Conservation (phyloP, 2,797 vertebrate species). For the Enteromius paludinosus region DNA sequence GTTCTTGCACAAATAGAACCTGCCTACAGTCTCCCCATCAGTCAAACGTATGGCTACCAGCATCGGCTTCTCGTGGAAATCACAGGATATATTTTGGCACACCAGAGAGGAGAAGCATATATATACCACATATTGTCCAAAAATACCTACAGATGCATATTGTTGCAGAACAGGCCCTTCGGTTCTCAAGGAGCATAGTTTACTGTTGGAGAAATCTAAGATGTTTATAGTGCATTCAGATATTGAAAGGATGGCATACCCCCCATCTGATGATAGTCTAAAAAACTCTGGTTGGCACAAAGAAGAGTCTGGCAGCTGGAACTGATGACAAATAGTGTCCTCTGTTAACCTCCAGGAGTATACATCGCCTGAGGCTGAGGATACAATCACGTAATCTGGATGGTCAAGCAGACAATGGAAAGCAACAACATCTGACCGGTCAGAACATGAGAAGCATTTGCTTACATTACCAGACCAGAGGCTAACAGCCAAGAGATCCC, state of each 20-base stretch:
- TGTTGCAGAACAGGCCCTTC: conserved; percentile 68
- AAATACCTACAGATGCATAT: conserved; percentile 64
- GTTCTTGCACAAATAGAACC: conserved; percentile 68
- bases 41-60: conserved; percentile 71
- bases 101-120: conserved; percentile 55
- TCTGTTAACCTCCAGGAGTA: conserved; percentile 83
- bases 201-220: conserved; percentile 71
- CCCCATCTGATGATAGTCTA: conserved; percentile 75
- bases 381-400: conserved; percentile 78
- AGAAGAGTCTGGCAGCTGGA: conserved; percentile 72
- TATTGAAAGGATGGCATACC: conserved; percentile 72
- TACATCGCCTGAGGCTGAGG: conserved; percentile 70
- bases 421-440: conserved; percentile 70
- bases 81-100: conserved; percentile 61
- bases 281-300: conserved; percentile 68
- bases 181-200: conserved; percentile 70
- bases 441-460: conserved; percentile 74
- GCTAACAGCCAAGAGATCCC: conserved; percentile 78
- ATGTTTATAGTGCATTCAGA: conserved; percentile 67
- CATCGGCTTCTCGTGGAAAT: conserved; percentile 64
- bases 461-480: conserved; percentile 81
- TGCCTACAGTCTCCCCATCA: conserved; percentile 74
- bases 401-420: conserved; percentile 74
- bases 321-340: conserved; percentile 77
- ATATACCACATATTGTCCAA: conserved; percentile 71